Evolutionary conservation across 2,888 invertebrate genomes (phyloP).

Genomic region (Megaustenia siamemsis): DNA sequence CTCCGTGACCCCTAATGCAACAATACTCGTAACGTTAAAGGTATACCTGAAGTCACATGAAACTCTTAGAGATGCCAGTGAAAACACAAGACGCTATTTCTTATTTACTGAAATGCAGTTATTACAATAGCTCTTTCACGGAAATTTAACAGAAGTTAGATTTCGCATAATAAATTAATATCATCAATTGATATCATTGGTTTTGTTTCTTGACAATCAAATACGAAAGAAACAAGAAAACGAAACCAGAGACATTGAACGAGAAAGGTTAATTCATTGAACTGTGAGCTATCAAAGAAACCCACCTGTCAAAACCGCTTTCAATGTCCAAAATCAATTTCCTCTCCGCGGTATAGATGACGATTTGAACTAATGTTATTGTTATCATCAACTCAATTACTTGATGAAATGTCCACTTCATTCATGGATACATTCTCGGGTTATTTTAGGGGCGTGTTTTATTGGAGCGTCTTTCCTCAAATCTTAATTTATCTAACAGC

Average conservation of each 20-base stretch:
- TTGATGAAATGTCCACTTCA: constrained; percentile 27
- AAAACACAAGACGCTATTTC: background rate
- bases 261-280: constrained; percentile 3
- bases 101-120: too few species aligned
- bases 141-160: too few species aligned
- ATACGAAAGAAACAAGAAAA: too few species aligned
- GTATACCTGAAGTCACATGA: too few species aligned
- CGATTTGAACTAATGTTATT: constrained; percentile 12
- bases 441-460: background rate
- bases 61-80: too few species aligned
- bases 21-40: too few species aligned
- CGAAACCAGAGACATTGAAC: too few species aligned
- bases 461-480: background rate
- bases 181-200: too few species aligned
- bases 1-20: too few species aligned
- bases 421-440: background rate
- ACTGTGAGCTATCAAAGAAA: constrained; percentile 12
- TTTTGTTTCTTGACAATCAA: too few species aligned
- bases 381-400: constrained; percentile 10
- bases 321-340: constrained; percentile 18
- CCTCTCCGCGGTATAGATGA: background rate
- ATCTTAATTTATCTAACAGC: constrained; percentile 8
- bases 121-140: too few species aligned
- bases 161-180: too few species aligned
- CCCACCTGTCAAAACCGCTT: constrained; percentile 22